Base-by-base conservation (phyloP, 2,113 vertebrate genomes). In the Cygnus atratus region DNA sequence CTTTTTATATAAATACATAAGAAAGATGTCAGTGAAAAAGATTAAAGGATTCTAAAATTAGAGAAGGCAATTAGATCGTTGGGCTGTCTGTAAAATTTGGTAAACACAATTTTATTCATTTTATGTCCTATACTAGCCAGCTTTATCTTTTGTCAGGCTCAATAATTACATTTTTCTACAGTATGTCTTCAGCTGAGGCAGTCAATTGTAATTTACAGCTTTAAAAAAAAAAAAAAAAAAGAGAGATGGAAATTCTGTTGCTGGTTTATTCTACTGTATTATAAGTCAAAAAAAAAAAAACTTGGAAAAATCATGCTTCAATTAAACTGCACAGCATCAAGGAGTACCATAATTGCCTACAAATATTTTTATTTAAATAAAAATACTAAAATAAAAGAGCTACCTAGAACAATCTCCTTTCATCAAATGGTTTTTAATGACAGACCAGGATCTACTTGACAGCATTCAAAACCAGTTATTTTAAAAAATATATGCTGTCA, bases 391-490 rank as follows among this genome's bases (percentile, higher is more conserved):
- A 52, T 78, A 62, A 14, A 44, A 46, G 12, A 73, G 3, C 26
- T 78, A 61, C 25, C 37, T 76, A 37, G 55, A 73, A 88, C 55
- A 78, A 86, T 94, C 92, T 71, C 75, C 54, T 93, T 86, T 55
- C 63, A 93, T 90, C 79, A 94, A 81, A 94, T 16, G 5, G 13
- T 19, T 91, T 91, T 76, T 93, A 80, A 86, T 81, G 80, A 80
- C 88, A 28, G 39, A 72, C 29, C 18, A 20, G 66, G 76, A 94
- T 94, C 39, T 84, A 35, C 78, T 65, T 94, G 95, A 96, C 95
- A 94, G 72, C 72, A 87, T 74, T 96, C 88, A 95, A 93, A 93
- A 93, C 1, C 19, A 54, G 46, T 95, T 92, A 68, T 43, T 95
- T 90, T 92, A 8, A 75, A 84, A 88, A 24, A 8, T 15, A 74